These are phyloP conservation scores for Eumaeus atala DNA, from an alignment of 1,140 invertebrate genomes.

Conservation along the genomic window DNA sequence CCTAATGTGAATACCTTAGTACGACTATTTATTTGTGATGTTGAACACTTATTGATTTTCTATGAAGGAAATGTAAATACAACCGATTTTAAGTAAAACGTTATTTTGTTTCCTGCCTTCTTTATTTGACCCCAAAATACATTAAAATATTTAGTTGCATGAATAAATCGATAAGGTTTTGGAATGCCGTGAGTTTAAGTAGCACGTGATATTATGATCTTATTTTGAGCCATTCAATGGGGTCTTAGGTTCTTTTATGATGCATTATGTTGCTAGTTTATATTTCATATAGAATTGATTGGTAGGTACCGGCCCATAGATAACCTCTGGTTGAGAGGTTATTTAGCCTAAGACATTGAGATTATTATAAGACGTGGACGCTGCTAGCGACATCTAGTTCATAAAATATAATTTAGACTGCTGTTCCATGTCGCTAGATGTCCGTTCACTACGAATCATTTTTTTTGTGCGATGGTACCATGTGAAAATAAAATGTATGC, in stretches of 20 bases:
- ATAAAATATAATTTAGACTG: background rate
- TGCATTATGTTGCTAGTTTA: background rate
- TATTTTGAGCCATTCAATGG: too few species aligned
- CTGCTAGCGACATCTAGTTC: constrained; percentile 22
- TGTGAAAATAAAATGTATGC: background rate
- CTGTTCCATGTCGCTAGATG: background rate
- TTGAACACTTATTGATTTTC: constrained; percentile 72
- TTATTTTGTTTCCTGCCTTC: constrained; percentile 69
- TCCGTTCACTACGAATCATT: background rate
- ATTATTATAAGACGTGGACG: background rate
- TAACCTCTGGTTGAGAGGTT: constrained; percentile 4
- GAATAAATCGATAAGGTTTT: too few species aligned
- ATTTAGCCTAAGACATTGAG: background rate
- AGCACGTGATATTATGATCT: too few species aligned
- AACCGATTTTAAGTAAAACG: constrained; percentile 74
- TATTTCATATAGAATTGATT: background rate
- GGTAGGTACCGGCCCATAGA: background rate
- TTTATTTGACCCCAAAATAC: constrained; percentile 52
- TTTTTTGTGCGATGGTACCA: constrained; percentile 4
- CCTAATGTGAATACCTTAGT: constrained; percentile 71
- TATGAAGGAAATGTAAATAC: constrained; percentile 74
- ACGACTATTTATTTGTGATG: constrained; percentile 74
- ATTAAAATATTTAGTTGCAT: too few species aligned
- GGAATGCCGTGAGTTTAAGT: too few species aligned
- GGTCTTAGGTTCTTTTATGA: too few species aligned